Evolutionary conservation across 2,797 vertebrate species (phyloP), one percentile per base, ranked within the genome.

Genomic region (Ctenopoma multispine): DNA sequence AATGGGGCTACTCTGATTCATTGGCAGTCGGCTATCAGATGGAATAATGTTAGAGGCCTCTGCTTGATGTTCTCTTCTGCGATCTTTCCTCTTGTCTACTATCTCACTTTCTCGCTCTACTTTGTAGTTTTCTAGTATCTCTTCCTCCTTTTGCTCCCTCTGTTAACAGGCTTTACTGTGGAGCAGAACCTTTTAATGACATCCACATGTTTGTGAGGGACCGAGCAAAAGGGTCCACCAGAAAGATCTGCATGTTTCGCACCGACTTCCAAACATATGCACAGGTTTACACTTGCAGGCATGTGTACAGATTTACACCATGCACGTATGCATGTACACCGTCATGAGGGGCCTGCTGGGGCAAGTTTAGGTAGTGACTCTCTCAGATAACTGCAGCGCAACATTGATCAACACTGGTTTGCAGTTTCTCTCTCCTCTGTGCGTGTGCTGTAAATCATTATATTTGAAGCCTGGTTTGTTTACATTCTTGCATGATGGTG

Each of bases 391-490:
- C 80, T 63, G 64, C 80, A 77, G 72, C 76, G 79, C 71, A 82
- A 65, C 71, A 77, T 44, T 58, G 63, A 81, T 83, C 69, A 61
- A 77, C 66, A 58, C 36, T 21, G 21, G 55, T 70, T 81, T 70
- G 68, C 68, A 54, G 44, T 65, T 48, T 67, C 38, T 47, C 69
- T 70, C 56, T 69, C 12, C 14, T 50, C 17, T 61, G 46, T 63
- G 44, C 1, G 18, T 17, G 63, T 9, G n/a, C 80, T 84, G 82
- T 82, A 88, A 86, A 89, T 89, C 76, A 74, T 89, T 85, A 80
- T 53, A 73, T 81, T 82, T 87, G 82, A 89, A 87, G 77, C 77
- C 76, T 84, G 81, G 90, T 91, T 93, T 94, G 91, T 94, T 93
- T 92, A 90, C 92, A 93, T 95, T 94, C 91, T 88, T 89, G 74